phyloP scores from a whole-genome alignment of 1,140 invertebrate species.

The Propsilocerus akamusi region DNA sequence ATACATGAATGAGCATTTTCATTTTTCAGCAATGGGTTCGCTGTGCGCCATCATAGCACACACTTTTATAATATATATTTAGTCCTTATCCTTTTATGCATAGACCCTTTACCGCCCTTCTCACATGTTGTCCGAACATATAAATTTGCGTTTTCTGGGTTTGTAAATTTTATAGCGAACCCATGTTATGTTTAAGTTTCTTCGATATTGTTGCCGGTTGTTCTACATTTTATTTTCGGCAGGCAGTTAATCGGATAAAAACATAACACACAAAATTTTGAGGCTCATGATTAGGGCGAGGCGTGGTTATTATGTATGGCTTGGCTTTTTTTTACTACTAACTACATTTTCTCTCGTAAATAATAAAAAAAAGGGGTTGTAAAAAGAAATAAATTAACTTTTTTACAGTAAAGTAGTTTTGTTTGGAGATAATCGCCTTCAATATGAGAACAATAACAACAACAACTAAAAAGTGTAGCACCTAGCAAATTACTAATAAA shows the following conservation, averaged over 20 bases:
- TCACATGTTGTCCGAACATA: slow-evolving; percentile 2
- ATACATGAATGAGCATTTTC: no score
- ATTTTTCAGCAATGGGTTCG: no score
- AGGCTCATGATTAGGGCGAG: not conserved
- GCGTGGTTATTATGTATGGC: slow-evolving; percentile 2
- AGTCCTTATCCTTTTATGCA: no score
- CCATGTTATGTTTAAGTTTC: not conserved
- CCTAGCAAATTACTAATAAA: no score
- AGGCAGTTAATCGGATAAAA: not conserved
- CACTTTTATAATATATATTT: no score
- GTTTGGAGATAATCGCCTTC: not conserved
- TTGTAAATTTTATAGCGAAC: not conserved
- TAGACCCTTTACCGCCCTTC: no score
- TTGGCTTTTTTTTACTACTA: no score
- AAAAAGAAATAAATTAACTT: not conserved
- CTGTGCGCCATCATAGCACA: no score
- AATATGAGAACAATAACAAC: no score
- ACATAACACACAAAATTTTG: not conserved
- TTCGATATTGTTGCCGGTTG: not conserved
- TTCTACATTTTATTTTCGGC: not conserved
- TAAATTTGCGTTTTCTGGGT: not conserved
- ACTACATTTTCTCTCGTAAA: not conserved
- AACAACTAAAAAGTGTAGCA: no score
- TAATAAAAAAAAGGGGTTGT: not conserved
- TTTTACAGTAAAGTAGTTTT: slow-evolving; percentile 4